Evolutionary conservation across 2,797 vertebrate genomes (phyloP).

Genomic region (Decapterus maruadsi): DNA sequence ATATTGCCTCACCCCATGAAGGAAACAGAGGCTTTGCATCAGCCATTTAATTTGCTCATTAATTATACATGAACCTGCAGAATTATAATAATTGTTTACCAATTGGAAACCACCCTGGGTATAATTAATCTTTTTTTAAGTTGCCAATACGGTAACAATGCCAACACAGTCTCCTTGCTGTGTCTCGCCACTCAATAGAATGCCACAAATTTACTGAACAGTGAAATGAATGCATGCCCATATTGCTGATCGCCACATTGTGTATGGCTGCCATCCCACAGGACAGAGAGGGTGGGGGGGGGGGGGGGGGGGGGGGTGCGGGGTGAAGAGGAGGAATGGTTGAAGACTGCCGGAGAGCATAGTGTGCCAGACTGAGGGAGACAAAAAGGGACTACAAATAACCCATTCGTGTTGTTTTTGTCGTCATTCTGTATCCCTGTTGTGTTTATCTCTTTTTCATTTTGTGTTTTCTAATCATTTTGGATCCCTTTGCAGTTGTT

Average conservation of each 20-base stretch:
- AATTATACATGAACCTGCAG: slow-evolving; percentile 81
- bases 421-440: not conserved
- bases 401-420: not conserved
- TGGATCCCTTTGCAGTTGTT: no score
- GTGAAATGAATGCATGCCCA: slow-evolving; percentile 73
- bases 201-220: slow-evolving; percentile 79
- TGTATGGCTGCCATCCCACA: slow-evolving; percentile 35
- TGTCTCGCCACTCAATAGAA: slow-evolving; percentile 78
- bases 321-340: not conserved
- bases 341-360: not conserved
- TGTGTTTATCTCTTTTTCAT: no score
- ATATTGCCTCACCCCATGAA: slow-evolving; percentile 9
- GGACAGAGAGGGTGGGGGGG: not conserved
- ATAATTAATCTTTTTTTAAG: slow-evolving; percentile 83
- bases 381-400: not conserved
- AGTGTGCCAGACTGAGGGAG: not conserved
- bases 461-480: no score
- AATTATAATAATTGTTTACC: slow-evolving; percentile 87
- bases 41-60: slow-evolving; percentile 77
- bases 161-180: slow-evolving; percentile 68
- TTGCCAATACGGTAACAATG: slow-evolving; percentile 82
- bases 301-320: not conserved
- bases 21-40: slow-evolving; percentile 56
- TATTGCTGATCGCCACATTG: slow-evolving; percentile 76
- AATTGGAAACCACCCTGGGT: slow-evolving; percentile 78